Evolutionary conservation across 2,888 invertebrate species (phyloP), one percentile per base, ranked within the genome.

Genomic region (Dynastes hyllus): DNA sequence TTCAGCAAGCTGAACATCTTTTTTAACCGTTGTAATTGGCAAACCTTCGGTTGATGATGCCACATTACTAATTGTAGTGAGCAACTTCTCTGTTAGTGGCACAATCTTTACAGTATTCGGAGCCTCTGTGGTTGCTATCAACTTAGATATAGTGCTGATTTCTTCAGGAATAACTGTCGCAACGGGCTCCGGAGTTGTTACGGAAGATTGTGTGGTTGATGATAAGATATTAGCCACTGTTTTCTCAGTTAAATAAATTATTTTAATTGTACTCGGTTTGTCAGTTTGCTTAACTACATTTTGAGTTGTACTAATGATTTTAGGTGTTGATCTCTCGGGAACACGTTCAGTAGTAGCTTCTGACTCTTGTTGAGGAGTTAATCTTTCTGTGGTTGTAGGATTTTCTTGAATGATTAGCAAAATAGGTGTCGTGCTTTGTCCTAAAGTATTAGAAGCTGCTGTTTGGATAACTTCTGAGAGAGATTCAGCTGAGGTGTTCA

Each of bases 371-470:
- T 53, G 53, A 53, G 2, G 6, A 58, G 4, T 2, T 58, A 22
- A 58, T 27, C 8, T 75, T 37, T 53, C 73, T 29, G 51, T 69
- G 9, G 45, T 45, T 29, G 32, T 65, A 0, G 71, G 53, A 69
- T 76, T 76, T 76, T 79, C 79, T 61, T 76, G 69, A 27, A 79
- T 79, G 22, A 79, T 79, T 11, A 79, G 11, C 27, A 77, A 40
- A 27, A 80, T 75, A 9, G 80, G 80, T 3, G 80, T 78, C n/a
- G 79, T 79, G 40, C 70, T 70, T 50, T 79, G 51, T 6, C 22
- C 51, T 11, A 65, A 37, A 53, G 71, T 55, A n/a, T 9, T 53
- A 1, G 66, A 73, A 32, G 78, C 73, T 27, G 78, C 73, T 32
- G 78, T 73, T 53, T 73, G 53, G 4, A 78, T 66, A 40, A 77